These are phyloP conservation scores for Gobiocypris rarus DNA, from an alignment of 2,113 vertebrate genomes.

Conservation along the genomic window DNA sequence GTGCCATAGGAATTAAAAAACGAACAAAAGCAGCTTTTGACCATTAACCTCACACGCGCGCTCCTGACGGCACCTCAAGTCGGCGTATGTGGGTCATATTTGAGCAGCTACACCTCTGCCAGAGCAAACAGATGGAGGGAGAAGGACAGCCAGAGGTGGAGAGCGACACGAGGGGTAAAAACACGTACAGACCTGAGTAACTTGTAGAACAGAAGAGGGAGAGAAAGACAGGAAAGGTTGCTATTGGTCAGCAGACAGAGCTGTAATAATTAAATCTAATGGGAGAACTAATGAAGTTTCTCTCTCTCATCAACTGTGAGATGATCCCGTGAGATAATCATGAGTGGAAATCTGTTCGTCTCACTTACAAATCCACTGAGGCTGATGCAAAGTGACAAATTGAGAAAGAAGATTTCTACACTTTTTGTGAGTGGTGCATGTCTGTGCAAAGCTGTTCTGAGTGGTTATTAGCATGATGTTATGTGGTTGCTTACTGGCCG, in stretches of 20 bases:
- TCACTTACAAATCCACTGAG: slow-evolving; percentile 38
- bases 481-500: neutral
- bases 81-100: slow-evolving; percentile 39
- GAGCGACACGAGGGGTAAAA: neutral
- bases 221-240: slow-evolving; percentile 1
- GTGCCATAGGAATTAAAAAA: slow-evolving; percentile 40
- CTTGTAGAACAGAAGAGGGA: neutral
- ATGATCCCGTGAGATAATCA: slow-evolving; percentile 50
- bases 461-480: neutral
- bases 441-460: neutral
- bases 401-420: neutral
- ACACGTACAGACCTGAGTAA: neutral
- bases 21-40: slow-evolving; percentile 44
- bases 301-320: slow-evolving; percentile 57
- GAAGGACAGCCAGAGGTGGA: slow-evolving; percentile 39
- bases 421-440: neutral
- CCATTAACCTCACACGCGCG: slow-evolving; percentile 33
- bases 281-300: slow-evolving; percentile 54
- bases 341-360: slow-evolving; percentile 52
- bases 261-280: slow-evolving; percentile 53
- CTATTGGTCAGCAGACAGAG: slow-evolving; percentile 47
- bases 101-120: slow-evolving; percentile 22
- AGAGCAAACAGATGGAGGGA: slow-evolving; percentile 42
- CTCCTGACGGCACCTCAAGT: neutral
- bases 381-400: neutral